These are phyloP conservation scores for Macrocentrus cingulum DNA, from an alignment of 1,140 invertebrate genomes.

Conservation along the genomic window DNA sequence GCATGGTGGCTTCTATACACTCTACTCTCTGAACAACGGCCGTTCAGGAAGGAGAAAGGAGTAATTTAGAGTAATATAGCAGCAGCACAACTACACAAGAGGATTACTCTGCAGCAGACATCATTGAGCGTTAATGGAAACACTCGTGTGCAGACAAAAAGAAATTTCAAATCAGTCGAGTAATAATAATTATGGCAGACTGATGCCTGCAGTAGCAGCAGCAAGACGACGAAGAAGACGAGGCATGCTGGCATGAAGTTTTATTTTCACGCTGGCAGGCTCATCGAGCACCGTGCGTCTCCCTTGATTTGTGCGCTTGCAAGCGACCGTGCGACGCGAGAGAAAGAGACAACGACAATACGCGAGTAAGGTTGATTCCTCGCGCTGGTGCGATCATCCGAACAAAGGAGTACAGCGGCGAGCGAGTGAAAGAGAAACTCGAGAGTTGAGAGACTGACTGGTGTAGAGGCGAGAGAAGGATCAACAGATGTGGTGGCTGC, in stretches of 20 bases:
- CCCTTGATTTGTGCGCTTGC: too few species aligned
- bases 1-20: too few species aligned
- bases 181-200: conserved; percentile 22
- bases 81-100: background rate
- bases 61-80: background rate
- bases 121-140: conserved; percentile 19
- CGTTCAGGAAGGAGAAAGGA: background rate
- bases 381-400: conserved; percentile 5
- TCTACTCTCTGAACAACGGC: background rate
- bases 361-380: conserved; percentile 4
- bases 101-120: background rate
- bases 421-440: conserved; percentile 31
- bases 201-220: background rate
- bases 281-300: too few species aligned
- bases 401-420: conserved; percentile 23
- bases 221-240: background rate
- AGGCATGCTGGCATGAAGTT: background rate
- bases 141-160: conserved; percentile 17
- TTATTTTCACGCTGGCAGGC: background rate
- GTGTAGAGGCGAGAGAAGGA: conserved; percentile 8
- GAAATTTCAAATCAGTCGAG: conserved; percentile 20
- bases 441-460: background rate
- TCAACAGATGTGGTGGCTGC: conserved; percentile 14
- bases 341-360: conserved; percentile 8
- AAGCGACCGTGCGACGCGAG: too few species aligned